These are phyloP conservation scores for Hirtodrosophila duncani DNA, from an alignment of 2,888 invertebrate genomes.

Conservation along the genomic window DNA sequence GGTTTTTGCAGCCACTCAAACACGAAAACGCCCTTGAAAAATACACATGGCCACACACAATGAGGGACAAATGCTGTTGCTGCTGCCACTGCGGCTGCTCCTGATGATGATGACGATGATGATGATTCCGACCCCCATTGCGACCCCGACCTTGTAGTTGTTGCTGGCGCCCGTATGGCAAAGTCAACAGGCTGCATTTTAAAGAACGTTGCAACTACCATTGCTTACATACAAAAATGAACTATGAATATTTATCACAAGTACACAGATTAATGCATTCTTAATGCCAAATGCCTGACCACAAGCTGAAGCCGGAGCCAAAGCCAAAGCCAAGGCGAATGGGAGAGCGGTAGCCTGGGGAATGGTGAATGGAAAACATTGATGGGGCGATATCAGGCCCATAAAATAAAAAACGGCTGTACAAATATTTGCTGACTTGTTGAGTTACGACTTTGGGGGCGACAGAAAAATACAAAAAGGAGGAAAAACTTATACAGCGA, in stretches of 20 bases:
- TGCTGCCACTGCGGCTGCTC: no score
- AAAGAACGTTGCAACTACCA: no score
- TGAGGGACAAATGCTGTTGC: no score
- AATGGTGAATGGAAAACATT: conserved; percentile 33
- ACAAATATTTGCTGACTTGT: conserved; percentile 68
- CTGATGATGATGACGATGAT: no score
- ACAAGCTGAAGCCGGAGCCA: conserved; percentile 5
- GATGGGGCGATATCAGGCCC: conserved; percentile 31
- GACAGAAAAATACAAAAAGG: no score
- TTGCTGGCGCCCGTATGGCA: conserved; percentile 25
- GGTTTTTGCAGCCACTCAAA: conserved; percentile 50
- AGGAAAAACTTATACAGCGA: no score
- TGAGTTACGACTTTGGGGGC: no score
- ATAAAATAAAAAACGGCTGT: conserved; percentile 29
- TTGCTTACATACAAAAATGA: conserved; percentile 35
- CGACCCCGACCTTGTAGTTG: conserved; percentile 16
- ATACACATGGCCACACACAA: conserved; percentile 16
- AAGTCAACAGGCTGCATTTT: conserved; percentile 39
- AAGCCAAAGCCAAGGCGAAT: conserved; percentile 1
- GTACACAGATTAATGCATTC: conserved; percentile 62
- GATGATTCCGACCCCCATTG: no score
- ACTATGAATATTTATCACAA: conserved; percentile 67
- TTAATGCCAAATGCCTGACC: conserved; percentile 45
- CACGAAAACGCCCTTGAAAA: conserved; percentile 54
- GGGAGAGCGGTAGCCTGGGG: conserved; percentile 17